These are phyloP conservation scores for Byasa hedistus DNA, from an alignment of 2,888 invertebrate genomes.

Conservation along the genomic window DNA sequence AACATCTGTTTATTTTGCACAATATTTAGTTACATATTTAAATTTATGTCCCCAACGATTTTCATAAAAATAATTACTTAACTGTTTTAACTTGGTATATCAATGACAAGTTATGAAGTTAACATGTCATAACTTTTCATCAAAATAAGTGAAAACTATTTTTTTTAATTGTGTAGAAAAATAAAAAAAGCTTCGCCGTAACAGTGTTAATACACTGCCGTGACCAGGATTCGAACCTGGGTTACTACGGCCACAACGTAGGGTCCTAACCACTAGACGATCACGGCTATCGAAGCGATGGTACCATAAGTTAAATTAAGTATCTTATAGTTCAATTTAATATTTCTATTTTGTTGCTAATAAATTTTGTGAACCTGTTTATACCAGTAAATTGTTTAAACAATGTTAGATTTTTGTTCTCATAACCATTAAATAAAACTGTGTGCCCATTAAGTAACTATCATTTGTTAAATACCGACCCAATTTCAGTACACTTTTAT, in stretches of 20 bases:
- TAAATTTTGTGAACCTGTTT: too few species aligned
- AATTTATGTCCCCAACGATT: too few species aligned
- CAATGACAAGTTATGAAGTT: too few species aligned
- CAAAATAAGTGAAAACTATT: neutral
- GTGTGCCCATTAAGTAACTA: too few species aligned
- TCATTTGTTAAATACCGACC: neutral
- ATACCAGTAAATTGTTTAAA: too few species aligned
- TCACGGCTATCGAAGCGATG: conserved; percentile 47
- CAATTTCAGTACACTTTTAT: neutral
- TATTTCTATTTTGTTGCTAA: too few species aligned
- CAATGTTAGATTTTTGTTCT: too few species aligned
- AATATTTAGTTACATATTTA: too few species aligned
- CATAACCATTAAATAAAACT: too few species aligned
- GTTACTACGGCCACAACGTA: conserved; percentile 89
- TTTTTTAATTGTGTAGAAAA: conserved; percentile 22
- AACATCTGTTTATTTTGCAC: too few species aligned
- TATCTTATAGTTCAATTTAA: neutral
- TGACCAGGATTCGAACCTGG: conserved; percentile 56
- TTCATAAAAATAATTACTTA: too few species aligned
- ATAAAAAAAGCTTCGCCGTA: conserved; percentile 54
- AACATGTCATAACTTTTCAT: too few species aligned
- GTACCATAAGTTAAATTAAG: rapidly evolving
- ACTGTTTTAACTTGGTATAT: neutral
- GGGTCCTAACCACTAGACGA: conserved; percentile 88
- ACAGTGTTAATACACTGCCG: conserved; percentile 50